Evolutionary conservation across 2,888 invertebrate genomes (phyloP), one percentile per base, ranked within the genome.

Genomic region (Rhyacophila evoluta): DNA sequence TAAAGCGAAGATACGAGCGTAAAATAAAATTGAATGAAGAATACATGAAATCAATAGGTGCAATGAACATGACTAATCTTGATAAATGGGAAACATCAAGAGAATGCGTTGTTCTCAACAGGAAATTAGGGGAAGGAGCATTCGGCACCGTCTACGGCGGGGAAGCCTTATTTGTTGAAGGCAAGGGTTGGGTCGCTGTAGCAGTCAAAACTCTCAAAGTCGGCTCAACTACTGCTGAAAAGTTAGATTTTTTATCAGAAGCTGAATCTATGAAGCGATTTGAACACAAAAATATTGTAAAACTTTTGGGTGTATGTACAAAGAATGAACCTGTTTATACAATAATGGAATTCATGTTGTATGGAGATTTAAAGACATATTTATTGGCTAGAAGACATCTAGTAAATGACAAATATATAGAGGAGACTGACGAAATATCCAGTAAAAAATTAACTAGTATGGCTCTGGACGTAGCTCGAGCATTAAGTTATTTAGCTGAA

Each of bases 201-300:
- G 96, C 96, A 10, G 95, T 97, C 0, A 98, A 98, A 87, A 97
- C 97, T 0, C 89, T 97, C 1, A 97, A 97, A 87, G 89, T 93
- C 38, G 95, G 95, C 2, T 95, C 95, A 0, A 91, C 92, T 6
- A 93, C 94, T 1, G 97, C 97, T 83, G 96, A 96, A 85, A 97
- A 97, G 85, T 88, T 97, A 25, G 97, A 98, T 86, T 98, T 98
- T 85, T 89, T 98, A 39, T 94, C 96, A 74, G 98, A 98, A 86
- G 97, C 97, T 1, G 97, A 97, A 86, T 94, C 96, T 25, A 98
- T 98, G 97, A 97, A 97, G 85, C 91, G 95, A 70, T 97, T 98
- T 86, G 94, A 96, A 77, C 97, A 98, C 86, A 93, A 94, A 84
- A 97, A 98, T 86, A 94, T 98, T 75, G 94, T 98, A 11, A 92